Percentiles rank a stretch among this genome's conserved stretches.
These are phyloP conservation scores for Poecilia velifera DNA, from an alignment of 2,797 vertebrate genomes.

Conservation along the genomic window DNA sequence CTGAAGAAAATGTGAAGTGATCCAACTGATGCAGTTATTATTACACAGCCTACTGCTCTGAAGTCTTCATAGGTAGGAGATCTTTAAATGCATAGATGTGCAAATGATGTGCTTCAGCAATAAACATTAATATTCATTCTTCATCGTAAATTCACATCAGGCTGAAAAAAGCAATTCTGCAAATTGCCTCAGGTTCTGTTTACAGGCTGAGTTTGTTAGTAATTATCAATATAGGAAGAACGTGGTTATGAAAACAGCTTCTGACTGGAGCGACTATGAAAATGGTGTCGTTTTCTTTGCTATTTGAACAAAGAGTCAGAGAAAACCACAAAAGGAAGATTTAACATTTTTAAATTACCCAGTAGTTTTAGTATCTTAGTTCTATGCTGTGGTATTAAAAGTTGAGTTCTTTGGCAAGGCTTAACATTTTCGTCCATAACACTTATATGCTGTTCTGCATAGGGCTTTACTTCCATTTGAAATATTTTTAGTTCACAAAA, in stretches of 20 bases:
- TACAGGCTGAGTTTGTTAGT: slow-evolving; percentile 41
- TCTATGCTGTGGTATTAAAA: background rate
- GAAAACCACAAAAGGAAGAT: background rate
- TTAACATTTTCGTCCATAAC: background rate
- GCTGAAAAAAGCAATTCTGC: slow-evolving; percentile 32
- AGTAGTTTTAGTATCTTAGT: background rate
- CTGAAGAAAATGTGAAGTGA: slow-evolving; percentile 30
- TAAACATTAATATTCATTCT: slow-evolving; percentile 39
- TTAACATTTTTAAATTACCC: background rate
- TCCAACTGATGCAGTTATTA: slow-evolving; percentile 34
- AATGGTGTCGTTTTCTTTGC: slow-evolving; percentile 3
- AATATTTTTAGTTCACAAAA: background rate
- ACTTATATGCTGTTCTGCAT: background rate
- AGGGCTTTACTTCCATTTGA: background rate
- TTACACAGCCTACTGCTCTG: slow-evolving; percentile 17
- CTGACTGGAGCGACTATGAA: slow-evolving; percentile 17
- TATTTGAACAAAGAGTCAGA: slow-evolving; percentile 1
- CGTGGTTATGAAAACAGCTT: slow-evolving; percentile 30
- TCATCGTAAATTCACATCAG: slow-evolving; percentile 38
- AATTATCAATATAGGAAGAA: slow-evolving; percentile 43
- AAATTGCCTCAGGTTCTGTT: slow-evolving; percentile 56
- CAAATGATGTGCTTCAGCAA: slow-evolving; percentile 59
- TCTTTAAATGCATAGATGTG: slow-evolving; percentile 36
- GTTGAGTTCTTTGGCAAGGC: background rate
- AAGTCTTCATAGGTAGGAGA: slow-evolving; percentile 27